Evolutionary conservation across 2,113 vertebrate genomes (phyloP).

Genomic region (Ciconia boyciana): DNA sequence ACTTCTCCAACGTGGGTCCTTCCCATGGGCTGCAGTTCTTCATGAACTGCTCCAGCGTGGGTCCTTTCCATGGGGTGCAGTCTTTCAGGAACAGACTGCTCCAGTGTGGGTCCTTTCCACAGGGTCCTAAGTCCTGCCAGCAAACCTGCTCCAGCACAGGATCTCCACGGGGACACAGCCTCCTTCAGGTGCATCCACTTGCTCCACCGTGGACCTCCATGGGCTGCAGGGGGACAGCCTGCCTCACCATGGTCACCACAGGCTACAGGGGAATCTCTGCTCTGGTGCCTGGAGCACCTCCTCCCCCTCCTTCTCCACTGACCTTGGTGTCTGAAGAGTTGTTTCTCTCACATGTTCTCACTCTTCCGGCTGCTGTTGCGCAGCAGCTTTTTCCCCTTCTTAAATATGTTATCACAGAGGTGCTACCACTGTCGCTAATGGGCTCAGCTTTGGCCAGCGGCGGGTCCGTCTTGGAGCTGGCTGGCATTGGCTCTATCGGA

Average conservation of each 20-base stretch:
- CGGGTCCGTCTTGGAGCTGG: rapidly evolving
- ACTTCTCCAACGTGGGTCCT: neutral
- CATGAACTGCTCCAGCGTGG: no score
- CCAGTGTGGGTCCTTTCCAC: rapidly evolving
- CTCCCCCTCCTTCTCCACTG: neutral
- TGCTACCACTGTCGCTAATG: neutral
- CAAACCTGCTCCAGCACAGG: neutral
- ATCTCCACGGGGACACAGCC: neutral
- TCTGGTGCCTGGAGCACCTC: neutral
- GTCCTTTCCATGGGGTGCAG: neutral
- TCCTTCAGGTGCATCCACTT: neutral
- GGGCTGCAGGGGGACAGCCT: neutral
- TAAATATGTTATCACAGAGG: neutral
- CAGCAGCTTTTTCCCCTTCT: neutral
- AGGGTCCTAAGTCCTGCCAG: neutral
- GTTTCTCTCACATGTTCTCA: neutral
- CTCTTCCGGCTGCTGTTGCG: neutral
- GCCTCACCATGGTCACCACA: neutral
- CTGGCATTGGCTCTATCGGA: neutral
- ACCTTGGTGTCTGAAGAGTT: neutral
- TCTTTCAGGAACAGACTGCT: neutral
- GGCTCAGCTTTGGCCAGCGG: neutral
- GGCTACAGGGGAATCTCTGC: neutral
- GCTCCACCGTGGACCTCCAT: neutral
- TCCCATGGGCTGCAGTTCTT: neutral